Conservation (phyloP, 2,888 invertebrate genomes). For the Protonemura montana region DNA sequence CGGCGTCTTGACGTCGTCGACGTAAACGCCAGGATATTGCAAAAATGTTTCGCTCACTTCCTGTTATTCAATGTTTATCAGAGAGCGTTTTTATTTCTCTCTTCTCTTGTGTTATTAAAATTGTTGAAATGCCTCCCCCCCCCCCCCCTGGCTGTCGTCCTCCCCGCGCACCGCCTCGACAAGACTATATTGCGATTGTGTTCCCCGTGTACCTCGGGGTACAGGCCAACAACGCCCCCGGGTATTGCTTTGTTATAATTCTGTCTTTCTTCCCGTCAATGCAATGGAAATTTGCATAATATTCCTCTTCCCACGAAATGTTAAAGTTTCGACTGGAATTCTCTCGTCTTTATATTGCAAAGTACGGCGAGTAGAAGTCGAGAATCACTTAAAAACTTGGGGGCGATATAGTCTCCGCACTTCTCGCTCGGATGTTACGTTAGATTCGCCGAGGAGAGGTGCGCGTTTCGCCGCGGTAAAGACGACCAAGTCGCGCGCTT, state of each 20-base stretch:
- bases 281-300: not conserved
- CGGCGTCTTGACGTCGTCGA: no score
- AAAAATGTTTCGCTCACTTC: constrained; percentile 4
- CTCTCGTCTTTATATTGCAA: not conserved
- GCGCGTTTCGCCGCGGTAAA: not conserved
- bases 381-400: constrained; percentile 33
- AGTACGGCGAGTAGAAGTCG: not conserved
- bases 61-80: constrained; percentile 4
- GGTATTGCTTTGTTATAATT: not conserved
- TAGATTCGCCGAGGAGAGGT: not conserved
- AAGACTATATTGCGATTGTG: not conserved
- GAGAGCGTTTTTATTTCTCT: not conserved
- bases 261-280: not conserved
- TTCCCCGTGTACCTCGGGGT: not conserved
- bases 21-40: not conserved
- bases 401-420: not conserved
- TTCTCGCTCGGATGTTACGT: not conserved
- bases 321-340: not conserved
- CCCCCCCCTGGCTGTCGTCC: not conserved
- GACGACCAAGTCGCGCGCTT: constrained; percentile 14
- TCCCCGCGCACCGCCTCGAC: not conserved
- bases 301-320: not conserved
- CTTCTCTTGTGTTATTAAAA: not conserved
- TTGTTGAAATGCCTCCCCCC: not conserved
- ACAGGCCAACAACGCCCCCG: not conserved